Conservation (phyloP, 2,888 invertebrate genomes). For the Chloroclystis v-ata region DNA sequence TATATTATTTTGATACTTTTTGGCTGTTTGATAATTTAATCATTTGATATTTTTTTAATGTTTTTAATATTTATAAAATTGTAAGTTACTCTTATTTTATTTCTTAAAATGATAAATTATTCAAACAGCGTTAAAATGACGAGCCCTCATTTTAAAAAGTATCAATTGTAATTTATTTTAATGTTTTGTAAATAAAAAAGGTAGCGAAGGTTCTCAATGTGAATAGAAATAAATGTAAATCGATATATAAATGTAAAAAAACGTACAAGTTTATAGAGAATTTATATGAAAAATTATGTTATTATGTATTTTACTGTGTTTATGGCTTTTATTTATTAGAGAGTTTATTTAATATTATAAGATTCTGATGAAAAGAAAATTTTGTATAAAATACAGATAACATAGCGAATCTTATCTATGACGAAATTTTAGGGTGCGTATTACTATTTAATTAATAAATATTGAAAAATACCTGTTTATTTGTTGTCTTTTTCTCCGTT, state of each 20-base stretch:
- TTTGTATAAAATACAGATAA: slow-evolving; percentile 19
- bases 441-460: slow-evolving; percentile 25
- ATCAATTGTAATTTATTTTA: slow-evolving; percentile 26
- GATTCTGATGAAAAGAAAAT: not conserved
- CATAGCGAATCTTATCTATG: slow-evolving; percentile 25
- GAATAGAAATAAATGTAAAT: slow-evolving; percentile 20
- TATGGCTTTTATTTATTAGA: slow-evolving; percentile 22
- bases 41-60: slow-evolving; percentile 18
- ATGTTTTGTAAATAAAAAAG: slow-evolving; percentile 13
- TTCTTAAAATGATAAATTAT: slow-evolving; percentile 45
- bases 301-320: slow-evolving; percentile 23
- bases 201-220: slow-evolving; percentile 13
- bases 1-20: slow-evolving; percentile 45
- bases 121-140: slow-evolving; percentile 54
- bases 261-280: slow-evolving; percentile 28
- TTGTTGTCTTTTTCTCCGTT: too few species aligned
- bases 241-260: slow-evolving; percentile 18
- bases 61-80: slow-evolving; percentile 5
- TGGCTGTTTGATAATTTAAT: slow-evolving; percentile 53
- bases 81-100: slow-evolving; percentile 4
- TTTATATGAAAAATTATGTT: slow-evolving; percentile 22
- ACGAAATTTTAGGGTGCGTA: slow-evolving; percentile 26
- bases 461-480: slow-evolving; percentile 10
- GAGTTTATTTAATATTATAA: slow-evolving; percentile 5
- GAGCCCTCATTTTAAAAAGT: slow-evolving; percentile 73